Evolutionary conservation across 2,888 invertebrate species (phyloP).

Genomic region (Hyposoter didymator): DNA sequence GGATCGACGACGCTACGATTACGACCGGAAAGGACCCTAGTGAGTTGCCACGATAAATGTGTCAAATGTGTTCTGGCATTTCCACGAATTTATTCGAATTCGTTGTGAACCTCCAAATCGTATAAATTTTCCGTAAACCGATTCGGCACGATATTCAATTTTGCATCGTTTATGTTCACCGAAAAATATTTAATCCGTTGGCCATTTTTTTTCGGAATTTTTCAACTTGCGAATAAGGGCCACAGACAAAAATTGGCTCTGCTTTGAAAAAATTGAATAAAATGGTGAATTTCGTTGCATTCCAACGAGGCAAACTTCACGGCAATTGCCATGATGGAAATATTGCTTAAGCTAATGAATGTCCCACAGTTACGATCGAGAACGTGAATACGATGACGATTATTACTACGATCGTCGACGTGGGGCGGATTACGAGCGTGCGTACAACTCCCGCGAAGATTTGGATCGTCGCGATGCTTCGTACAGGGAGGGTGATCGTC

Average conservation of each 20-base stretch:
- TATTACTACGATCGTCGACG: conserved; percentile 82
- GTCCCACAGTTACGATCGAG: conserved; percentile 77
- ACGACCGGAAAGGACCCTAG: conserved; percentile 78
- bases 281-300: background rate
- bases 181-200: too few relatives aligned
- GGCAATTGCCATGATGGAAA: background rate
- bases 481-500: conserved; percentile 79
- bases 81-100: too few relatives aligned
- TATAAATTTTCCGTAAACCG: too few relatives aligned
- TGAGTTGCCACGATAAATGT: conserved; percentile 75
- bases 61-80: too few relatives aligned
- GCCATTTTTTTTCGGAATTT: too few relatives aligned
- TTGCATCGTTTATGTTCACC: too few relatives aligned
- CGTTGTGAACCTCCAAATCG: too few relatives aligned
- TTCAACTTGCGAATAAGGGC: too few relatives aligned
- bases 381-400: conserved; percentile 82
- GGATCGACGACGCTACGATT: conserved; percentile 78
- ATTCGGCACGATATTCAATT: too few relatives aligned
- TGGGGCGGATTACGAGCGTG: conserved; percentile 77
- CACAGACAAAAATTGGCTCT: too few relatives aligned
- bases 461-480: conserved; percentile 79
- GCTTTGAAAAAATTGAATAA: too few relatives aligned
- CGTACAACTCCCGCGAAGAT: conserved; percentile 80
- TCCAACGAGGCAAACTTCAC: background rate
- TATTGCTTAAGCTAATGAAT: background rate